Base-by-base conservation (phyloP, 2,113 vertebrate species). In the Orthonyx spaldingii region DNA sequence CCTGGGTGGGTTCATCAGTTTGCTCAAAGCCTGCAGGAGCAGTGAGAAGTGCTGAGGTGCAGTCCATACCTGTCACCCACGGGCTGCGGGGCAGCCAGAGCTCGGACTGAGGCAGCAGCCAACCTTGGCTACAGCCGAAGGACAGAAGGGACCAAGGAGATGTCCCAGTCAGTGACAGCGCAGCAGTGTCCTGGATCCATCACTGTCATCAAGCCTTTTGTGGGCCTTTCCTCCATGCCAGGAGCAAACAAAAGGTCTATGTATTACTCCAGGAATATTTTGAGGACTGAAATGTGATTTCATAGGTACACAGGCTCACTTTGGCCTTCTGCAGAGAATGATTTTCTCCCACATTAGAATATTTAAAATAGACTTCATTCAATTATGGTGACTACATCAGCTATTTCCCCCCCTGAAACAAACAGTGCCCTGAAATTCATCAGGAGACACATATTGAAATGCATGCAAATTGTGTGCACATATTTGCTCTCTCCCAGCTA, bases 401-500 rank as follows among this genome's bases (percentile, higher is more conserved):
- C 86, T 44, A 15, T 42, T 87, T 74, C 59, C 32, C 41, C 75
- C 55, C 35, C 56, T 42, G 76, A 69, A 89, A 76, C 90, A 87
- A 70, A 76, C 13, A 70, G 32, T 65, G 70, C 75, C 53, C 66
- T 83, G 86, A 94, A 96, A 96, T 87, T 60, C 76, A 90, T 89
- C 86, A 72, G 30, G 20, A 90, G 41, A 49, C 64, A 66, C 55
- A 61, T 23, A 91, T 2, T 79, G 81, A 91, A 87, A 95, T 70
- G 89, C 72, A 95, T 94, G 95, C 94, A 96, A 81, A 97, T 95
- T 46, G 87, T 92, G 55, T 75, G 41, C 68, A 92, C 70, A 74
- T 64, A 91, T 74, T 92, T 75, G 61, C 90, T 72, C 61, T 49
- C 84, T 55, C 84, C 16, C 42, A 70, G 94, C 59, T 53, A 63